These are phyloP conservation scores for Brachionus plicatilis DNA, from an alignment of 1,140 invertebrate species.

Conservation along the genomic window DNA sequence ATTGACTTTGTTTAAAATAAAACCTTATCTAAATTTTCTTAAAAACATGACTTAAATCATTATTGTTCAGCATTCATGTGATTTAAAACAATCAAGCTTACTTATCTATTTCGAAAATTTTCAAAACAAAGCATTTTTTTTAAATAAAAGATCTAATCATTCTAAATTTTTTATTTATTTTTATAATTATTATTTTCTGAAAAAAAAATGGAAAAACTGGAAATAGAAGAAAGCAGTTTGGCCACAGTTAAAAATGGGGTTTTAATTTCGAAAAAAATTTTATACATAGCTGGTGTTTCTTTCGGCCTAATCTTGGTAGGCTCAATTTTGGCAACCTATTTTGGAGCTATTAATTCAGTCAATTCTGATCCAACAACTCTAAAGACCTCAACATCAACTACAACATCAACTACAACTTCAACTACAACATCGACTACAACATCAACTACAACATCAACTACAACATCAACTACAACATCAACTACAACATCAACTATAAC, in stretches of 20 bases:
- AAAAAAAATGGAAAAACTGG: background rate
- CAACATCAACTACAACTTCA: background rate
- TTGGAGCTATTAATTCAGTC: background rate
- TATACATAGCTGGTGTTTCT: background rate
- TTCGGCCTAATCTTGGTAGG: background rate
- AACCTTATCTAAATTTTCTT: background rate
- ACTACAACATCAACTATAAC: background rate
- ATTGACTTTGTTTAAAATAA: no score
- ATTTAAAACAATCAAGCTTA: background rate
- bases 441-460: no score
- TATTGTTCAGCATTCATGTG: background rate
- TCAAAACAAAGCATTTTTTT: background rate
- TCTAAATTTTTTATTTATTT: background rate
- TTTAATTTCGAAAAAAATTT: background rate
- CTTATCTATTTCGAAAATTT: background rate
- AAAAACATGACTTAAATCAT: background rate
- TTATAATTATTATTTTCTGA: background rate
- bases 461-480: no score
- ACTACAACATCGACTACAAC: no score
- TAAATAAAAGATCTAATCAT: background rate
- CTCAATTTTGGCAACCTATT: background rate
- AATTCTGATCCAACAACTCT: background rate
- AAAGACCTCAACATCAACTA: background rate
- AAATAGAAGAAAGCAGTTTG: background rate
- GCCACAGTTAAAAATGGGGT: background rate